Evolutionary conservation across 2,797 vertebrate species (phyloP).

Genomic region (Erithacus rubecula): DNA sequence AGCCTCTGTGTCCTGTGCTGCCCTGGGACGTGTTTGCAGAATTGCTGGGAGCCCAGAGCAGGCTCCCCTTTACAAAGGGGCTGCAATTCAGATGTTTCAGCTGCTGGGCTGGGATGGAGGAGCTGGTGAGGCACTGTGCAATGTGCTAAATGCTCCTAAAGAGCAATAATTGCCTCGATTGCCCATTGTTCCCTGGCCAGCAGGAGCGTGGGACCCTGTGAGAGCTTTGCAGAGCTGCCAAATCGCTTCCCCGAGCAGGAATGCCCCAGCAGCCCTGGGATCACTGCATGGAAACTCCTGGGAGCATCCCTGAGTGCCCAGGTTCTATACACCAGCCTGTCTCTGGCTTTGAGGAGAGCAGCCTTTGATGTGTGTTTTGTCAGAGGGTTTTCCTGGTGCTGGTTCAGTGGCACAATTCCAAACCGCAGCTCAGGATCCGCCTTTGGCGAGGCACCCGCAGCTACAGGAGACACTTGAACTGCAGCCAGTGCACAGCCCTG

Average conservation of each 20-base stretch:
- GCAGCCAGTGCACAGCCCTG: not conserved
- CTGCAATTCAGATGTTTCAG: not conserved
- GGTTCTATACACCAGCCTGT: not conserved
- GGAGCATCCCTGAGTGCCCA: not conserved
- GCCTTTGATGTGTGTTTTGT: constrained; percentile 6
- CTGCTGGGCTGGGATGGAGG: not conserved
- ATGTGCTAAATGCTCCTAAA: not conserved
- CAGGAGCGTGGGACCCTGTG: not conserved
- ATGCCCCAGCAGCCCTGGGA: not conserved
- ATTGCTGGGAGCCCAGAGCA: not conserved
- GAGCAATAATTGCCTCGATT: constrained; percentile 20
- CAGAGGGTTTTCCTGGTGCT: not conserved
- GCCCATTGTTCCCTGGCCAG: not conserved
- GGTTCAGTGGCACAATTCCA: not conserved
- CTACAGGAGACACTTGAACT: not conserved
- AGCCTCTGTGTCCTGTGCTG: not conserved
- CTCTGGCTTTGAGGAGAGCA: not conserved
- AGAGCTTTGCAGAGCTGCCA: constrained; percentile 6
- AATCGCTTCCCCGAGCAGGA: not conserved
- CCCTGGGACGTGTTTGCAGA: not conserved
- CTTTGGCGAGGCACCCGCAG: not conserved
- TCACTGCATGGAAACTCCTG: not conserved
- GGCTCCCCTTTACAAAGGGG: not conserved
- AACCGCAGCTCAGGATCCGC: not conserved
- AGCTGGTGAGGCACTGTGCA: not conserved